A percentile compares a stretch with the other conserved stretches of the same genome.
Evolutionary conservation across 2,888 invertebrate genomes (phyloP).

Genomic region (Aspidapion aeneum): DNA sequence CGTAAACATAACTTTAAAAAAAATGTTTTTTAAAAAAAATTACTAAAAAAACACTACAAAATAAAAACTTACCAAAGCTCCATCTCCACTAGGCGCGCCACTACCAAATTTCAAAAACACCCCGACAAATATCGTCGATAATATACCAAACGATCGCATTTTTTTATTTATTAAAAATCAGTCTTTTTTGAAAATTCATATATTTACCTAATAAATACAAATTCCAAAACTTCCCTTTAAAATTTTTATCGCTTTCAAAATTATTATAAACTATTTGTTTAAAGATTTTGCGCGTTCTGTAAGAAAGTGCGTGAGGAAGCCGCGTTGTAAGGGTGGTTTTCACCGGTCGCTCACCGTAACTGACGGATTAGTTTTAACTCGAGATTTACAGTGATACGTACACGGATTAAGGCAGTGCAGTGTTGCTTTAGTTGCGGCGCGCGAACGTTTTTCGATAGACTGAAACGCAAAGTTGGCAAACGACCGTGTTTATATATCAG

Average conservation of each 20-base stretch:
- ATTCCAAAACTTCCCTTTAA: too few relatives aligned
- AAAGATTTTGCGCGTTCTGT: too few relatives aligned
- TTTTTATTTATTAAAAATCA: too few relatives aligned
- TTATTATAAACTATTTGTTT: too few relatives aligned
- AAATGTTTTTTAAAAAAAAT: too few relatives aligned
- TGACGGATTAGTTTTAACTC: background rate
- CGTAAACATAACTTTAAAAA: too few relatives aligned
- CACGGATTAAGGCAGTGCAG: background rate
- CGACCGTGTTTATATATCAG: constrained; percentile 22
- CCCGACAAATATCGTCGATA: constrained; percentile 4
- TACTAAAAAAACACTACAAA: too few relatives aligned
- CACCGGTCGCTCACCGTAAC: background rate
- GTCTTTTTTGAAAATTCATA: too few relatives aligned
- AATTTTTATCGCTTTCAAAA: too few relatives aligned
- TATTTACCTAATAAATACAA: too few relatives aligned
- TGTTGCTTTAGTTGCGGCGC: background rate
- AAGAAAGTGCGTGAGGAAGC: background rate
- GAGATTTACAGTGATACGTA: background rate
- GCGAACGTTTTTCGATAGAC: constrained; percentile 8
- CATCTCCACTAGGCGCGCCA: constrained; percentile 16
- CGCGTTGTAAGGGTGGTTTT: background rate
- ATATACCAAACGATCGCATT: background rate
- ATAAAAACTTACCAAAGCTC: constrained; percentile 23
- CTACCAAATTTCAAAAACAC: constrained; percentile 17
- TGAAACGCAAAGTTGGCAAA: constrained; percentile 17